Percentiles rank a stretch among this genome's conserved stretches.
phyloP scores from a whole-genome alignment of 2,113 vertebrate species.

The Brachypodius melanocephalos region DNA sequence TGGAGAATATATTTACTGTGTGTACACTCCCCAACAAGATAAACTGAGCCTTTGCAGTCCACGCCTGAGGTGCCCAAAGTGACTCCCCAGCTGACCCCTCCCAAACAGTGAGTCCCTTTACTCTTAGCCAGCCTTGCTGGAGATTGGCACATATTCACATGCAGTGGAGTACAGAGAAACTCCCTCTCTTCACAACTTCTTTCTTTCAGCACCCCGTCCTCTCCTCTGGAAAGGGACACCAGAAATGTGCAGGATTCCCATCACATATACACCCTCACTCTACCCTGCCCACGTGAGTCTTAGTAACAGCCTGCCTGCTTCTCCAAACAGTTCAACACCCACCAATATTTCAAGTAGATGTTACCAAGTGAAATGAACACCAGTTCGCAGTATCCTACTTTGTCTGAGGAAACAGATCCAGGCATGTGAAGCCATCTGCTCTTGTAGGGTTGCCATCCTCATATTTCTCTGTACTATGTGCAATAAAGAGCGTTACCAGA shows the following conservation, averaged over 20 bases:
- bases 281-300: not conserved
- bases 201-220: not conserved
- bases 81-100: not conserved
- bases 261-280: not conserved
- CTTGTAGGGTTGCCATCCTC: slow-evolving; percentile 72
- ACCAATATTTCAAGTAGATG: slow-evolving; percentile 52
- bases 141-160: not conserved
- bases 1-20: not conserved
- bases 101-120: not conserved
- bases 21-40: not conserved
- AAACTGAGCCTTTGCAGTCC: not conserved
- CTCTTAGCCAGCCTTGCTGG: not conserved
- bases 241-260: not conserved
- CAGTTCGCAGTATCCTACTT: slow-evolving; percentile 65
- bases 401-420: slow-evolving; percentile 74
- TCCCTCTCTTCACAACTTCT: not conserved
- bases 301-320: not conserved
- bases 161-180: not conserved
- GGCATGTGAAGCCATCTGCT: slow-evolving; percentile 76
- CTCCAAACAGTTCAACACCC: not conserved
- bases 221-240: not conserved
- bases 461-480: slow-evolving; percentile 57
- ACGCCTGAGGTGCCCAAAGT: not conserved
- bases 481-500: slow-evolving; percentile 64
- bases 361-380: slow-evolving; percentile 66